phyloP scores from a whole-genome alignment of 2,888 invertebrate species.

The Schizaphis graminum region DNA sequence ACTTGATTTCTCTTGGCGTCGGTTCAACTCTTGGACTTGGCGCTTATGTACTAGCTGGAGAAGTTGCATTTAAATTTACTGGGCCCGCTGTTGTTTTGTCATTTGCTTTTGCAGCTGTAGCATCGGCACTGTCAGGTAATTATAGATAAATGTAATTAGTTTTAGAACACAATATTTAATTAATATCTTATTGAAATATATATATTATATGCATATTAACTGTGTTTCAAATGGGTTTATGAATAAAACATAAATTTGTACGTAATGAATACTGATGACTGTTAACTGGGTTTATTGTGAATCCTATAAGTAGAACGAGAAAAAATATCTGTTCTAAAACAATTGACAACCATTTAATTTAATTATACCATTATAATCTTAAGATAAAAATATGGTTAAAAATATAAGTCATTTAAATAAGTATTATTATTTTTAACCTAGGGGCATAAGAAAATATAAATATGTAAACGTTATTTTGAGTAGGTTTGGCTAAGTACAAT shows the following conservation, averaged over 20 bases:
- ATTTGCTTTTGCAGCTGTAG: constrained; percentile 91
- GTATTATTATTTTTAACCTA: background rate
- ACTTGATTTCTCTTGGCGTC: constrained; percentile 88
- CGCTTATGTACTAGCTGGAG: constrained; percentile 93
- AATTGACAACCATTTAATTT: background rate
- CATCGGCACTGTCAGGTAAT: constrained; percentile 90
- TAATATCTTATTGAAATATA: background rate
- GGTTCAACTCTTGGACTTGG: constrained; percentile 93
- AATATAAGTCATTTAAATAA: background rate
- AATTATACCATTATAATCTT: background rate
- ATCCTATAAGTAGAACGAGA: background rate
- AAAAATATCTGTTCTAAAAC: background rate
- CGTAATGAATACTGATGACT: background rate
- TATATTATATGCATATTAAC: background rate
- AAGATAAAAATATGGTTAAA: background rate
- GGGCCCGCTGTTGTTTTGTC: constrained; percentile 94
- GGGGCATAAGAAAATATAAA: background rate
- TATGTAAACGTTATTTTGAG: background rate
- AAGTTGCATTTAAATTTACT: constrained; percentile 86
- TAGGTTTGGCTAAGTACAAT: background rate
- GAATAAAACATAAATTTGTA: background rate
- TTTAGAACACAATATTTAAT: background rate
- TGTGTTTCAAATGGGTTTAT: background rate
- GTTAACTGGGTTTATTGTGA: background rate
- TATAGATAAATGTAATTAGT: constrained; percentile 4